A percentile compares a stretch with the other conserved stretches of the same genome.
These are phyloP conservation scores for Cygnus atratus DNA, from an alignment of 2,113 vertebrate genomes.

Conservation along the genomic window DNA sequence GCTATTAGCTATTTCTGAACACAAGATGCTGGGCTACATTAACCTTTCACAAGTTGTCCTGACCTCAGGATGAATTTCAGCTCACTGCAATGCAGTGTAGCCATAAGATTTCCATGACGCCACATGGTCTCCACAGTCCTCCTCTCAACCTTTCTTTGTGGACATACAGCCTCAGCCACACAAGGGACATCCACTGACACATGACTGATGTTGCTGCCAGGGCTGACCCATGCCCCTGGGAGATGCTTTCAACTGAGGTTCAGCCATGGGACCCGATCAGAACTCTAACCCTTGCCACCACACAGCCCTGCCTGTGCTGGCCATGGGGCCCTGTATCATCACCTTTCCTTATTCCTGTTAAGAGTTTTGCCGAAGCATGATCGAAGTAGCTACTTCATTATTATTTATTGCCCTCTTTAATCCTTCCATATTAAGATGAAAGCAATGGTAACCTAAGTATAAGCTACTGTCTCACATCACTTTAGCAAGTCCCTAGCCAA, in stretches of 20 bases:
- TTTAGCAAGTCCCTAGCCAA: not conserved
- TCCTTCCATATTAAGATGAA: not conserved
- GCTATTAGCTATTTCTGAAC: not conserved
- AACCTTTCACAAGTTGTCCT: not conserved
- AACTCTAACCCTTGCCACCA: not conserved
- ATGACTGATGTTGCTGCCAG: not conserved
- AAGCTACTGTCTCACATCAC: not conserved
- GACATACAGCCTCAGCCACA: not conserved
- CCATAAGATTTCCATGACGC: not conserved
- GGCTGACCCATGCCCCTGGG: accelerated
- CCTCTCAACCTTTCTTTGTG: not conserved
- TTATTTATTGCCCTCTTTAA: not conserved
- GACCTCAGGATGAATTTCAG: not conserved
- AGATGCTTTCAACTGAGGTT: not conserved
- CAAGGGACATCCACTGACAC: not conserved
- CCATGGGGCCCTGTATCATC: not conserved
- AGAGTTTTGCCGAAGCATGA: not conserved
- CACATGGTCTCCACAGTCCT: not conserved
- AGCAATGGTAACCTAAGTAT: not conserved
- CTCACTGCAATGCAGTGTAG: not conserved
- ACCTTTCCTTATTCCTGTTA: not conserved
- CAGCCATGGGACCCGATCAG: accelerated
- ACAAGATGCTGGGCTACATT: not conserved
- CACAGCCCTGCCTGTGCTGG: not conserved
- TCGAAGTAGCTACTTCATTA: not conserved